Conservation (phyloP, 2,113 vertebrate genomes). For the Proterorhinus semilunaris region DNA sequence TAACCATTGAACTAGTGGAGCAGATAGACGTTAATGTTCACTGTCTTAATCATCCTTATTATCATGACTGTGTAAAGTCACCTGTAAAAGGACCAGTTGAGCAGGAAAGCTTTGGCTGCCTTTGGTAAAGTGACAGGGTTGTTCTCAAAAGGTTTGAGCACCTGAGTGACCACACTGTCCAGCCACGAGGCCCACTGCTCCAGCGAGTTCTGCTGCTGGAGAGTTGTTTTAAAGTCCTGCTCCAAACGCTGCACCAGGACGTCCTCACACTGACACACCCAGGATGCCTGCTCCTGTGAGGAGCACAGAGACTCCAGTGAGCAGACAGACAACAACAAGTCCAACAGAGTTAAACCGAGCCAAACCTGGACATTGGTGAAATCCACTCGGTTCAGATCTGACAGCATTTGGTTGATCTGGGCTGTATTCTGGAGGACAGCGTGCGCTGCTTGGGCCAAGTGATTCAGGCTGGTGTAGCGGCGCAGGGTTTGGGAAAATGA, state of each 20-base stretch:
- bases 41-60: not conserved
- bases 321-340: not conserved
- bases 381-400: slow-evolving; percentile 90
- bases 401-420: slow-evolving; percentile 93
- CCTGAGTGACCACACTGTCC: slow-evolving; percentile 85
- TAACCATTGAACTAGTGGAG: slow-evolving; percentile 87
- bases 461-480: slow-evolving; percentile 89
- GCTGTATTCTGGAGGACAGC: slow-evolving; percentile 89
- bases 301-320: not conserved
- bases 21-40: not conserved
- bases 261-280: slow-evolving; percentile 92
- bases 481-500: slow-evolving; percentile 89
- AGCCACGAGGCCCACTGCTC: slow-evolving; percentile 92
- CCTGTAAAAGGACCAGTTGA: slow-evolving; percentile 96
- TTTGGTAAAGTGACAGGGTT: slow-evolving; percentile 82
- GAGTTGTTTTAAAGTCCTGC: slow-evolving; percentile 89
- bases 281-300: slow-evolving; percentile 89
- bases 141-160: slow-evolving; percentile 86
- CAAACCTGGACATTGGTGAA: slow-evolving; percentile 89
- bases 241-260: slow-evolving; percentile 84
- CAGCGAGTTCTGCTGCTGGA: slow-evolving; percentile 92
- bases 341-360: not conserved
- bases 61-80: slow-evolving; percentile 25
- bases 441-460: slow-evolving; percentile 87
- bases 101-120: slow-evolving; percentile 88